Base-by-base conservation (phyloP, 2,797 vertebrate genomes). In the Danio jaintianensis region DNA sequence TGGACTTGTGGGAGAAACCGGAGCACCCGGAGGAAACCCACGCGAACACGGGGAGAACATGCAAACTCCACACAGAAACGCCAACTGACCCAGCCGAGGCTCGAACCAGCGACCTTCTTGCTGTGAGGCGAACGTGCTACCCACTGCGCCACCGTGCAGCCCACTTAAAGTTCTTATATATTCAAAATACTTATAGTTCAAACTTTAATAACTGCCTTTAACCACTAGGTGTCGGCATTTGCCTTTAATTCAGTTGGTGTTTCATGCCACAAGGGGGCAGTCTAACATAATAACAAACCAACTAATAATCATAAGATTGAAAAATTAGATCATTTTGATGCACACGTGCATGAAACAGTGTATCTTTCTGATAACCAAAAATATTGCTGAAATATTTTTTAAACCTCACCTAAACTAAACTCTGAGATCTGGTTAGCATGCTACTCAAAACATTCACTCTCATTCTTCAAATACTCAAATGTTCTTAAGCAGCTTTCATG, bases 151-250 rank as follows among this genome's bases (percentile, higher is more conserved):
- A n/a, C n/a, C n/a, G n/a, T n/a, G n/a, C n/a, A n/a, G n/a, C n/a
- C n/a, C n/a, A n/a, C n/a, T 29, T 1, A 29, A 29, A 1, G 29
- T 3, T 29, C 29, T 29, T 2, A 7, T 2, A 45, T 47, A 47
- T 7, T 47, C 45, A 47, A 47, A 11, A 13, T 52, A 4, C 48
- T 43, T 43, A 4, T 4, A 43, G 4, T 43, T 52, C n/a, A 18
- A 20, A 8, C 6, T 38, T 5, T 40, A n/a, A 0, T 62, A 8
- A 22, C 36, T 61, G n/a, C 38, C 16, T 64, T 6, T n/a, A 16
- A n/a, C 74, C 68, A 79, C 48, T 50, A 63, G 48, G 5, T 45
- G 68, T 1, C 40, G 48, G 3, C 15, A 36, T 64, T n/a, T n/a
- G 22, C 6, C 50, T 71, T 6, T 8, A 43, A 12, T 15, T 15